phyloP scores from a whole-genome alignment of 2,888 invertebrate genomes.

The Pristionchus arcanus region DNA sequence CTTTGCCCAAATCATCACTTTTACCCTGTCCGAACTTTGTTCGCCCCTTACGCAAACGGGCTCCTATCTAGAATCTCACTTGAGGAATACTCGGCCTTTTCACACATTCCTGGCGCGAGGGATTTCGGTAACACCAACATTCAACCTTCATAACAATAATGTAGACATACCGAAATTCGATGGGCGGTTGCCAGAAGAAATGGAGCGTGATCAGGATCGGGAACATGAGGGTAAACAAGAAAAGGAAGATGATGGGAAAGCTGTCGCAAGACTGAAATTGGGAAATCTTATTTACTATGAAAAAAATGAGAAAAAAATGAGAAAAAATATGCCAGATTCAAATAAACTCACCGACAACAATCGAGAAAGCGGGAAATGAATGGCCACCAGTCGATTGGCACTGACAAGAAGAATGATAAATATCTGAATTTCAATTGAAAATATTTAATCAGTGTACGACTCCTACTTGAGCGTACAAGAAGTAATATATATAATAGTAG shows the following conservation, averaged over 20 bases:
- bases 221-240: not conserved
- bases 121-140: too few species aligned
- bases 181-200: slow-evolving; percentile 2
- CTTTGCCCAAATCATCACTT: too few species aligned
- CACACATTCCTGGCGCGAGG: too few species aligned
- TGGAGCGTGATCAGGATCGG: not conserved
- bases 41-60: too few species aligned
- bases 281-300: not conserved
- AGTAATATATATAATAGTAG: slow-evolving; percentile 19
- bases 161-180: not conserved
- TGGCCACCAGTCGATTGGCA: slow-evolving; percentile 6
- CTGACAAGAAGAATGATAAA: slow-evolving; percentile 20
- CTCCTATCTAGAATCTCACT: too few species aligned
- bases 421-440: not conserved
- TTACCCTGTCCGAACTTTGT: too few species aligned
- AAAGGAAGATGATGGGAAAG: not conserved
- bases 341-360: not conserved
- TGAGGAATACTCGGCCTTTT: too few species aligned
- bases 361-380: not conserved
- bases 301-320: not conserved
- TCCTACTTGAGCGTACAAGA: not conserved
- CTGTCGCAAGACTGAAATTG: slow-evolving; percentile 13
- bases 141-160: too few species aligned
- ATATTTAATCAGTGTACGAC: not conserved
- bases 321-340: not conserved